Evolutionary conservation across 1,140 invertebrate genomes (phyloP).

Genomic region (Ooceraea biroi): DNA sequence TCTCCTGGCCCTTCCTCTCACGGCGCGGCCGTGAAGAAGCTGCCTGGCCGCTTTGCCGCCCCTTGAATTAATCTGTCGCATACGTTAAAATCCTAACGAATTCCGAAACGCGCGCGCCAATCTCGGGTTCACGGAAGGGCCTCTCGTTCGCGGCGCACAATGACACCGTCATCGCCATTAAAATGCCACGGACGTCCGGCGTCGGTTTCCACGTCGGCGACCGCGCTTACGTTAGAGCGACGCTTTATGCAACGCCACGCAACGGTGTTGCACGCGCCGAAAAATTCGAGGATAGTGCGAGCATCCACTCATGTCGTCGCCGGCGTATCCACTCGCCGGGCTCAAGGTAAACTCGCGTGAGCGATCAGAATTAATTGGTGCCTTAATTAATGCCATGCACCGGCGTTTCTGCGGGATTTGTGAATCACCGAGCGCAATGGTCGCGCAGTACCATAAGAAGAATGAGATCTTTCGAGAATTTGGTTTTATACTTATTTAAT

Average conservation of each 20-base stretch:
- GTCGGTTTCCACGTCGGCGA: slow-evolving; percentile 7
- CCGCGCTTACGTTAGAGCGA: background rate
- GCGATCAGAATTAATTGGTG: slow-evolving; percentile 53
- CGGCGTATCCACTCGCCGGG: background rate
- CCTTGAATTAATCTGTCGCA: slow-evolving; percentile 85
- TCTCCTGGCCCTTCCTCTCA: slow-evolving; percentile 68
- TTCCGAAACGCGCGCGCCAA: slow-evolving; percentile 77
- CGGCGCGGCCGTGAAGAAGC: slow-evolving; percentile 63
- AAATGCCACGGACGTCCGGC: slow-evolving; percentile 6
- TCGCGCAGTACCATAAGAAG: background rate
- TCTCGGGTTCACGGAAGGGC: slow-evolving; percentile 30
- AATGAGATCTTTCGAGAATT: too few relatives aligned
- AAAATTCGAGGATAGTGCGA: slow-evolving; percentile 17
- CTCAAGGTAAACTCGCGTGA: slow-evolving; percentile 24
- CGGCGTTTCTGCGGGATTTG: background rate
- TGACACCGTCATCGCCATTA: slow-evolving; percentile 54
- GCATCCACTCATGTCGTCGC: background rate
- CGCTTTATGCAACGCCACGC: slow-evolving; percentile 41
- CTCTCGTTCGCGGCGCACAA: slow-evolving; percentile 53
- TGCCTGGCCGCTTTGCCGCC: slow-evolving; percentile 81
- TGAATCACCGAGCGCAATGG: slow-evolving; percentile 28
- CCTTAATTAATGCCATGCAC: slow-evolving; percentile 16
- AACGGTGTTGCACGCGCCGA: background rate
- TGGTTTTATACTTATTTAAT: too few relatives aligned
- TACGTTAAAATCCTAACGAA: slow-evolving; percentile 83